phyloP scores from a whole-genome alignment of 1,140 invertebrate genomes.

The Anagrus nilaparvatae region DNA sequence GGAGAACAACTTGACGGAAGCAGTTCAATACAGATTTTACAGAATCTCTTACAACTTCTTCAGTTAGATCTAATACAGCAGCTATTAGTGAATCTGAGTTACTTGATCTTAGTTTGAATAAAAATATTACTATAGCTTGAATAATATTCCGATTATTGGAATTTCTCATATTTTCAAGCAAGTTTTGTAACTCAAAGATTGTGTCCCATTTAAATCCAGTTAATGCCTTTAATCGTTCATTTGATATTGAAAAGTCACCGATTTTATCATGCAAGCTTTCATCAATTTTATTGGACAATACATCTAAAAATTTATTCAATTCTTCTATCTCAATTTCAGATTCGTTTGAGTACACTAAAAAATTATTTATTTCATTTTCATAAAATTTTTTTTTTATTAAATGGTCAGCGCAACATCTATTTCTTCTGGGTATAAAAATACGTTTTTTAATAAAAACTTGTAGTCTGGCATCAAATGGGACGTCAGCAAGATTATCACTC shows the following conservation, averaged over 20 bases:
- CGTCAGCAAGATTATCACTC: neutral
- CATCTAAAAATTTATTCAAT: conserved; percentile 1
- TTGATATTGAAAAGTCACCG: neutral
- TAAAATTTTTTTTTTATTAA: conserved; percentile 9
- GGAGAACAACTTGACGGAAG: too few relatives aligned
- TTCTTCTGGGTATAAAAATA: conserved; percentile 13
- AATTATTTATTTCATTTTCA: conserved; percentile 8
- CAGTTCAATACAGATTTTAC: conserved; percentile 6
- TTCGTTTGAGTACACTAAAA: conserved; percentile 5
- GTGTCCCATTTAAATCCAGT: conserved; percentile 10
- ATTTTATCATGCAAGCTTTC: neutral
- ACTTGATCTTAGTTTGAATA: conserved; percentile 13
- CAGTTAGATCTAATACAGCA: conserved; percentile 8
- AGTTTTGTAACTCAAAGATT: too few relatives aligned
- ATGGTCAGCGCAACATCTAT: conserved; percentile 12
- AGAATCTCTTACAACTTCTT: conserved; percentile 3
- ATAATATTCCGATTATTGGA: conserved; percentile 1
- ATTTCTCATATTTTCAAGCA: conserved; percentile 7
- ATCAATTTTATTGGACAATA: neutral
- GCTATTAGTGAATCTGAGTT: conserved; percentile 11
- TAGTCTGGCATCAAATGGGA: conserved; percentile 7
- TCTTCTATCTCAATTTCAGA: conserved; percentile 6
- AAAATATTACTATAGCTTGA: too few relatives aligned
- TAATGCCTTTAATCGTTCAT: conserved; percentile 4
- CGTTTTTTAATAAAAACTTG: conserved; percentile 12